Percentiles rank a stretch among this genome's conserved stretches.
These are phyloP conservation scores for Aplysia californica DNA, from an alignment of 1,140 invertebrate species.

Conservation along the genomic window DNA sequence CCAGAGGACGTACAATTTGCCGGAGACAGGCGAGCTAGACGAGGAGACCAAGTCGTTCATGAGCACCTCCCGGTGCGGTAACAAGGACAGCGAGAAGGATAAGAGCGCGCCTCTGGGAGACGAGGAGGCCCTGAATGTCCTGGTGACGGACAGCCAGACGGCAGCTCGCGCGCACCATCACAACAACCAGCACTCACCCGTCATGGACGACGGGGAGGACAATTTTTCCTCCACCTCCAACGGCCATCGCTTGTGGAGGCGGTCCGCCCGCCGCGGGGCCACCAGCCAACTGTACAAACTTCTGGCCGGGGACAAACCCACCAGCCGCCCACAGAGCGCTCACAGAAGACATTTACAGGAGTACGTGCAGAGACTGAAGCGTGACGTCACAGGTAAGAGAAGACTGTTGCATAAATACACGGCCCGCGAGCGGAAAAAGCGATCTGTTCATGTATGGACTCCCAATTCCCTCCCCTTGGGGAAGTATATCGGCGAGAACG, in stretches of 20 bases:
- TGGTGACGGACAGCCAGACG: background rate
- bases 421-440: conserved; percentile 34
- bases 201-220: background rate
- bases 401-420: conserved; percentile 8
- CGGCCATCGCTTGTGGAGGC: background rate
- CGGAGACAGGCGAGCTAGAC: conserved; percentile 63
- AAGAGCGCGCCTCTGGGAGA: background rate
- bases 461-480: conserved; percentile 31
- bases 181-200: too few relatives aligned
- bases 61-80: conserved; percentile 66
- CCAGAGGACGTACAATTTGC: conserved; percentile 65
- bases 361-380: background rate
- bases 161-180: too few relatives aligned
- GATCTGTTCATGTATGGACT: conserved; percentile 39
- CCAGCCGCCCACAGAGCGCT: background rate
- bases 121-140: conserved; percentile 2
- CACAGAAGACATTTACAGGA: conserved; percentile 3
- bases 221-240: background rate
- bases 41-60: conserved; percentile 59
- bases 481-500: conserved; percentile 14
- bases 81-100: conserved; percentile 60
- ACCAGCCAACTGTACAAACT: background rate
- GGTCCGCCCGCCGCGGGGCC: background rate
- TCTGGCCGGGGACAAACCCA: background rate
- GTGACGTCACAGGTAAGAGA: background rate